Conservation (phyloP, 2,797 vertebrate genomes). For the Cuniculus paca region DNA sequence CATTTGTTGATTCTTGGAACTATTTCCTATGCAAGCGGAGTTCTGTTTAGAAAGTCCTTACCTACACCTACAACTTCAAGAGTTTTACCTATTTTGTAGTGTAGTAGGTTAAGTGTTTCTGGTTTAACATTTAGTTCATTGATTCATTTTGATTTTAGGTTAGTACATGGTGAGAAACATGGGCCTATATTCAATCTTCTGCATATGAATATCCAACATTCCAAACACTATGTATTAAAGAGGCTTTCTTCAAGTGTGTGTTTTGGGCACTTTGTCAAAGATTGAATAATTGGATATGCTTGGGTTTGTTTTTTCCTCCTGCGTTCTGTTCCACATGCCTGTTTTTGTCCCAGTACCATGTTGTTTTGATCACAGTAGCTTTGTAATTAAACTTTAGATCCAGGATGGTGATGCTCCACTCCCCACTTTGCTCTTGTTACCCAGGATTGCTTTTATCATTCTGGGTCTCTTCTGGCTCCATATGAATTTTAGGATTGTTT, state of each 20-base stretch:
- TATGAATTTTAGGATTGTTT: not conserved
- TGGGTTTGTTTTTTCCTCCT: not conserved
- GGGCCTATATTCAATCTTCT: not conserved
- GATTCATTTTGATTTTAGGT: not conserved
- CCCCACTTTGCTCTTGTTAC: not conserved
- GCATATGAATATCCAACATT: not conserved
- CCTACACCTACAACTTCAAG: not conserved
- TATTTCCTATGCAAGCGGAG: not conserved
- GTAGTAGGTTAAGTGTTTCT: not conserved
- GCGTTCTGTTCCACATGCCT: not conserved
- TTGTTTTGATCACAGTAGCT: not conserved
- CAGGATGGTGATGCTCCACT: not conserved
- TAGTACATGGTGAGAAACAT: not conserved
- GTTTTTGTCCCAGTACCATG: not conserved
- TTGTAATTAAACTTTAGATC: not conserved
- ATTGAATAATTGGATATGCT: not conserved
- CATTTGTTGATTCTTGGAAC: not conserved
- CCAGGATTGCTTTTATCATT: not conserved
- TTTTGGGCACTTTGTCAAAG: not conserved
- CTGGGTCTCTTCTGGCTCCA: not conserved
- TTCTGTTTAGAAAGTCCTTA: not conserved
- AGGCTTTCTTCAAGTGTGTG: not conserved
- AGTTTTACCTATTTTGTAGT: not conserved
- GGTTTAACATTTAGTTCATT: not conserved
- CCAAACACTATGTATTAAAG: not conserved